Evolutionary conservation across 2,113 vertebrate species (phyloP), one percentile per base, ranked within the genome.

Genomic region (Notechis scutatus): DNA sequence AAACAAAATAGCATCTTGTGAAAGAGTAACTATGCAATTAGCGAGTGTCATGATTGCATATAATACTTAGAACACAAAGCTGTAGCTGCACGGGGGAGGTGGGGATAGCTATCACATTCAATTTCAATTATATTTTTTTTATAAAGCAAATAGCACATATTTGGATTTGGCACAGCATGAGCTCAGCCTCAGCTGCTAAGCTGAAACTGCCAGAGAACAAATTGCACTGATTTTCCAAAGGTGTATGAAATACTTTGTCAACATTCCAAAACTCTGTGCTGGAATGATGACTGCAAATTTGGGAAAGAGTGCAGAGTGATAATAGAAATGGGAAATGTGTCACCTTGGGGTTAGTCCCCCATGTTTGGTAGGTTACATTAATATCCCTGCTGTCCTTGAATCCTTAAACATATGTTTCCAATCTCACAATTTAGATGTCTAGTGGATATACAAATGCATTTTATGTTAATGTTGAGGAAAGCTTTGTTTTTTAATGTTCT

Each of bases 61-160:
- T 96, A 96, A 97, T 97, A 95, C 96, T 96, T 97, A 96, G 96
- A 95, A 96, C 94, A 97, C 95, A 95, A 96, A 96, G 95, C 96
- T 95, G 96, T 95, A 96, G 89, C 96, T 95, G 95, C 96, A 95
- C 96, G 96, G 96, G 96, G 96, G 96, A 96, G 96, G 96, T 96
- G 94, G 95, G 94, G 93, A 96, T 95, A 96, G 94, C 95, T 93
- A 93, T 96, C 95, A 96, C 94, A 95, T 96, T 96, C 95, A 95
- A 95, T 96, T 95, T 96, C 95, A 94, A 94, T 95, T 95, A 95
- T 94, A 95, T 95, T 96, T 59, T 26, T 85, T 89, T 24, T 95
- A 95, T 94, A 96, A 94, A 96, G 96, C 96, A 96, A 97, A 95
- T 95, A 93, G 95, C 94, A 93, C 92, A 64, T 96, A 96, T 94